Evolutionary conservation across 2,113 vertebrate genomes (phyloP).

Genomic region (Plecotus auritus): DNA sequence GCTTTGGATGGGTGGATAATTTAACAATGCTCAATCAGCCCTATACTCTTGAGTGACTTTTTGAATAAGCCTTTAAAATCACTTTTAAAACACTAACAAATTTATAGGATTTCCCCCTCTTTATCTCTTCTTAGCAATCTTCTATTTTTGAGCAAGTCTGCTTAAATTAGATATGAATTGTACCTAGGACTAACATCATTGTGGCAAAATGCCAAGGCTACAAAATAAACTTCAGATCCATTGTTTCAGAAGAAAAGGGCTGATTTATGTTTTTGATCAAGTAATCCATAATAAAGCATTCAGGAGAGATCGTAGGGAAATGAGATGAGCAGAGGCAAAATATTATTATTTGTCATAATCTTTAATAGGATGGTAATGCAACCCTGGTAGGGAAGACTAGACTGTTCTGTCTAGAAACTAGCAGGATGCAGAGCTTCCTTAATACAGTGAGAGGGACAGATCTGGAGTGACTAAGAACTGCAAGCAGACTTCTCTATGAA

Average conservation of each 20-base stretch:
- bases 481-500: not conserved
- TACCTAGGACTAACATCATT: not conserved
- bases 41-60: not conserved
- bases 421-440: not conserved
- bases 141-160: not conserved
- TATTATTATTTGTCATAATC: no score
- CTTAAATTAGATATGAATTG: not conserved
- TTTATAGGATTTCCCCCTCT: not conserved
- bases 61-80: not conserved
- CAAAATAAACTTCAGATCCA: not conserved
- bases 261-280: not conserved
- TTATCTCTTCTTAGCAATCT: not conserved
- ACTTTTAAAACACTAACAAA: not conserved
- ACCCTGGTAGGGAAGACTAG: not conserved
- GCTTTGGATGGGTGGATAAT: not conserved
- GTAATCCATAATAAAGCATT: not conserved
- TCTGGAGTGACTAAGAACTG: not conserved
- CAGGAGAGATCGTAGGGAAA: not conserved
- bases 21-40: not conserved
- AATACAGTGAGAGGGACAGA: not conserved
- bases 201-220: not conserved
- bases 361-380: not conserved
- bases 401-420: not conserved
- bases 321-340: not conserved
- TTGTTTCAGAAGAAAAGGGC: not conserved